Percentiles rank a stretch among this genome's conserved stretches.
phyloP scores from a whole-genome alignment of 2,888 invertebrate species.

The Cheiracanthium punctorium region DNA sequence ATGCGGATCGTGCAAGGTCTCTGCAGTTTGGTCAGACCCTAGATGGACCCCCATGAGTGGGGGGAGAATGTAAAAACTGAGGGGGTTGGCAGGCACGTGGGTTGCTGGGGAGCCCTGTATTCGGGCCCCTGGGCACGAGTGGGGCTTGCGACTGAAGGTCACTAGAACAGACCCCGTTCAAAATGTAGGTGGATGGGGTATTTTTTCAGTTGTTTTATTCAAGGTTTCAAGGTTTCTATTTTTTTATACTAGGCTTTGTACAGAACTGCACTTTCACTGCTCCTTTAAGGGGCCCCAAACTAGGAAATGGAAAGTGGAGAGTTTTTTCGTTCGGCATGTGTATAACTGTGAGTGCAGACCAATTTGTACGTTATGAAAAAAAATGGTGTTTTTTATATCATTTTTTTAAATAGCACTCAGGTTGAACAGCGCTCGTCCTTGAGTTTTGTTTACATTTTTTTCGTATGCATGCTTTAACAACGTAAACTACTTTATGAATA shows the following conservation, averaged over 20 bases:
- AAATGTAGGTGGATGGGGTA: slow-evolving; percentile 53
- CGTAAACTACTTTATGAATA: too few species aligned
- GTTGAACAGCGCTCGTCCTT: slow-evolving; percentile 15
- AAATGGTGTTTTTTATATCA: slow-evolving; percentile 32
- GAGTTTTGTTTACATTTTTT: not conserved
- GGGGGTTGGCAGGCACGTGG: slow-evolving; percentile 41
- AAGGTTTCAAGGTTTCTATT: slow-evolving; percentile 53
- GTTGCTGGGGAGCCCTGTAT: slow-evolving; percentile 22
- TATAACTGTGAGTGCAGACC: slow-evolving; percentile 35
- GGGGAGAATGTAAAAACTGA: slow-evolving; percentile 13
- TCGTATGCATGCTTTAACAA: too few species aligned
- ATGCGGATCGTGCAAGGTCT: slow-evolving; percentile 32
- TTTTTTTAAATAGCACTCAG: slow-evolving; percentile 3
- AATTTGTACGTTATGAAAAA: slow-evolving; percentile 39
- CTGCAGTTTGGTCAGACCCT: slow-evolving; percentile 42
- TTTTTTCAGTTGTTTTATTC: slow-evolving; percentile 7
- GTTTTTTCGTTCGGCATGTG: slow-evolving; percentile 26
- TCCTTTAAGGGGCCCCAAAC: slow-evolving; percentile 47
- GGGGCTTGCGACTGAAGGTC: slow-evolving; percentile 44
- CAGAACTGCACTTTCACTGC: slow-evolving; percentile 28
- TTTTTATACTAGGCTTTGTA: slow-evolving; percentile 28
- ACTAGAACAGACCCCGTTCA: slow-evolving; percentile 32
- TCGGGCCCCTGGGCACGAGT: slow-evolving; percentile 53
- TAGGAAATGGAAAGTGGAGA: slow-evolving; percentile 64
- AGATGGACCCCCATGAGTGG: slow-evolving; percentile 49